Base-by-base conservation (phyloP, 2,888 invertebrate genomes). In the Platerodrilus igneus region DNA sequence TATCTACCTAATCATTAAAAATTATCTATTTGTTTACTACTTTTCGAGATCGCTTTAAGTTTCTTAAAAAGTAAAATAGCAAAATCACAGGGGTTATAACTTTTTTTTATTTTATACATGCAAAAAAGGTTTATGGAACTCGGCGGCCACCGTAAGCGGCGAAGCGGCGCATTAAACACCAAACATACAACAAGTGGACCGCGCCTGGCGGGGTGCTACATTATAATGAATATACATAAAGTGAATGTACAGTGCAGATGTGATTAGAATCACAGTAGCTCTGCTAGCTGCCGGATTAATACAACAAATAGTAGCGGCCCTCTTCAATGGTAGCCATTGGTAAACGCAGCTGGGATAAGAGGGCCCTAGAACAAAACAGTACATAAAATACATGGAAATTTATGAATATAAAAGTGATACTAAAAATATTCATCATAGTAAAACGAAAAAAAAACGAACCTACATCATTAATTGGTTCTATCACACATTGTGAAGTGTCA, bases 281-380 rank as follows among this genome's bases (percentile, higher is more conserved):
- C n/a, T n/a, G n/a, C n/a, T n/a, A n/a, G 67, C 68, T 66, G 67
- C 67, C 63, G 58, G 63, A 60, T 59, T 71, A 71, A 77, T 76
- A 61, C 55, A 53, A 55, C 56, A 58, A 58, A 54, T 53, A 50
- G 60, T 55, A 59, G 62, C 61, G 58, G 62, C 57, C 55, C 55
- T 57, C 60, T 76, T 87, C 86, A 88, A 83, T 93, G 92, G 81
- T 92, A 93, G 77, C 94, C 94, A 80, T 94, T 94, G 80, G 93
- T 93, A 78, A 93, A 94, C 76, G 92, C 92, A 77, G 93, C 91
- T 76, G 93, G 93, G 82, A 94, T 93, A 79, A 94, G 79, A 70
- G 92, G 89, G 70, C 91, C 92, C 92, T 93, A 84, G 54, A 84
- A 83, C 68, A 70, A 68, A 37, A 25, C 30, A 20, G 19, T 17